Conservation (phyloP, 2,113 vertebrate species). For the Rhegmatorhina hoffmannsi region DNA sequence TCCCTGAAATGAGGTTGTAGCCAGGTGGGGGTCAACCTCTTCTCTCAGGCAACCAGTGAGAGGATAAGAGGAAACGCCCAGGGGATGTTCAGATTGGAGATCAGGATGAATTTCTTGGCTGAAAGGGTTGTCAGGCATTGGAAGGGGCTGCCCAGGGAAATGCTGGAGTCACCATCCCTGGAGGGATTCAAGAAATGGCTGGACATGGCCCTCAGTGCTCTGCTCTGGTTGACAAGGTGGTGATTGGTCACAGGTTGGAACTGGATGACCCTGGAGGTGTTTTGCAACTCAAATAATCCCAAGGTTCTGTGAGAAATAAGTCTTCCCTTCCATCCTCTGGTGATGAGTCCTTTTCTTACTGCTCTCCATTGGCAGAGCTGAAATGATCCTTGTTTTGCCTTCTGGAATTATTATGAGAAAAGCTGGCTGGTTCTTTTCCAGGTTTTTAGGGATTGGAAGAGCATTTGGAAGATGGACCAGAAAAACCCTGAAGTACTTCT, state of each 20-base stretch:
- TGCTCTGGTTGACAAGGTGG: fast-evolving
- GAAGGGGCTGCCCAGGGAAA: neutral
- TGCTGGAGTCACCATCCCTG: neutral
- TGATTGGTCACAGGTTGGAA: neutral
- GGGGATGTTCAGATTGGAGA: neutral
- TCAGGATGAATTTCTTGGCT: neutral
- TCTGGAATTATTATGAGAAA: neutral
- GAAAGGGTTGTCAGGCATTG: neutral
- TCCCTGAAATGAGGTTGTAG: neutral
- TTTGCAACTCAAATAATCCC: neutral
- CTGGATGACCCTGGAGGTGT: neutral
- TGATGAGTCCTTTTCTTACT: neutral
- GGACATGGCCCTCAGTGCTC: neutral
- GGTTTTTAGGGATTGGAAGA: neutral
- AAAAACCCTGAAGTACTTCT: neutral
- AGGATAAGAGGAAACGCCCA: neutral
- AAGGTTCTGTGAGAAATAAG: neutral
- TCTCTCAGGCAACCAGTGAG: neutral
- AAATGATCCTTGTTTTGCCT: neutral
- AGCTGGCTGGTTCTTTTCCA: neutral
- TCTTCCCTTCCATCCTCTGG: neutral
- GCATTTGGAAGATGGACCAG: neutral
- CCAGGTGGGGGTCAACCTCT: neutral
- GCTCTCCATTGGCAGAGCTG: neutral
- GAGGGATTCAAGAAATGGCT: neutral